These are phyloP conservation scores for Microctenopoma stevenorrisi DNA, from an alignment of 2,797 vertebrate genomes.

Conservation along the genomic window DNA sequence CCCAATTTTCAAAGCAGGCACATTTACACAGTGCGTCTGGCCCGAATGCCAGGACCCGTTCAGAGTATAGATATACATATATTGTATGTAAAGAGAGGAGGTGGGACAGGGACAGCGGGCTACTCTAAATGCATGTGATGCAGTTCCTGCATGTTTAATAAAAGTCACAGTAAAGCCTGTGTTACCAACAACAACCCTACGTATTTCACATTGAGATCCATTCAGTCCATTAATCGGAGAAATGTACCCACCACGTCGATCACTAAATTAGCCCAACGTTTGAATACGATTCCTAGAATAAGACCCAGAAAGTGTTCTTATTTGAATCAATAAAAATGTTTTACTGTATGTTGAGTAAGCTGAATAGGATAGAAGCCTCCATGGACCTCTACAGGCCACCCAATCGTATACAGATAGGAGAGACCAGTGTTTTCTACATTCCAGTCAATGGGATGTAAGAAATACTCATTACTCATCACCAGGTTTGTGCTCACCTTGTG, in stretches of 20 bases:
- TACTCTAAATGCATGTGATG: neutral
- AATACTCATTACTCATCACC: neutral
- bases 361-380: no score
- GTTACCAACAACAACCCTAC: no score
- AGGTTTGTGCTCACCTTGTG: conserved; percentile 3
- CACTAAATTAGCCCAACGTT: neutral
- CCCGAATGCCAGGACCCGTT: conserved; percentile 53
- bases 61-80: conserved; percentile 3
- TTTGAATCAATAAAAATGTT: no score
- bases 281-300: neutral
- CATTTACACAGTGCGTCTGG: conserved; percentile 36
- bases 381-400: no score
- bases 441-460: no score
- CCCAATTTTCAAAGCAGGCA: conserved; percentile 50
- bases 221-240: neutral
- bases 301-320: no score
- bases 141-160: conserved; percentile 6
- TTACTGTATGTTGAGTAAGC: neutral
- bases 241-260: neutral
- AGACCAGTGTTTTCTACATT: no score
- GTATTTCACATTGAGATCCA: no score
- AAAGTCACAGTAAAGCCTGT: conserved; percentile 5
- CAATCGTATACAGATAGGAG: no score
- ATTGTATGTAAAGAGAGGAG: conserved; percentile 11
- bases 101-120: neutral